These are phyloP conservation scores for Zonotrichia leucophrys DNA, from an alignment of 2,113 vertebrate genomes.

Conservation along the genomic window DNA sequence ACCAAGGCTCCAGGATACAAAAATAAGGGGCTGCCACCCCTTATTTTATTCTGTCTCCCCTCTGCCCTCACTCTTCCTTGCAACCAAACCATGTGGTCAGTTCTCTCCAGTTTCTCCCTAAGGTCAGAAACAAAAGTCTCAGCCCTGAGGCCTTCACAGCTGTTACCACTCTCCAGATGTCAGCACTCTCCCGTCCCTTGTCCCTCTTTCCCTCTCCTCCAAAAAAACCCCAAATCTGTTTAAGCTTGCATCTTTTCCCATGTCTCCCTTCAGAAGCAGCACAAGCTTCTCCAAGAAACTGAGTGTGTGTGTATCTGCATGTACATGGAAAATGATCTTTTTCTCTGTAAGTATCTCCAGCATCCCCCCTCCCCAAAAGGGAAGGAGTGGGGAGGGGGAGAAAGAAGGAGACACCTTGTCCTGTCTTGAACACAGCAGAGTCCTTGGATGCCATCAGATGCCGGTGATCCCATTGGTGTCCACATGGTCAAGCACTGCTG, in stretches of 20 bases:
- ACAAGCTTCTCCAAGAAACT: not conserved
- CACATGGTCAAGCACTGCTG: not conserved
- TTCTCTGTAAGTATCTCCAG: not conserved
- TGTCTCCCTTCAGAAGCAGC: not conserved
- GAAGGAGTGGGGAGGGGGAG: rapidly evolving
- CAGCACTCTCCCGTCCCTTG: not conserved
- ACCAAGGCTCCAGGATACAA: not conserved
- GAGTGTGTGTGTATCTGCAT: not conserved
- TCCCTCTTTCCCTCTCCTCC: not conserved
- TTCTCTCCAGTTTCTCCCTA: slow-evolving; percentile 46
- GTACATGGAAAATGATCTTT: not conserved
- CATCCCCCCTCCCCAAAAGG: not conserved
- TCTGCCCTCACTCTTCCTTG: not conserved
- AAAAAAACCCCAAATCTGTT: not conserved
- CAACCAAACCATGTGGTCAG: slow-evolving; percentile 35
- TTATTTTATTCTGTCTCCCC: not conserved
- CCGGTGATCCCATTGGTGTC: not conserved
- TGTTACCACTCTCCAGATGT: slow-evolving; percentile 53
- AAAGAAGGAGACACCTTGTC: not conserved
- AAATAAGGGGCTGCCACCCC: not conserved
- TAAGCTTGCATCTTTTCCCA: not conserved
- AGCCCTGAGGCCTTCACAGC: slow-evolving; percentile 10
- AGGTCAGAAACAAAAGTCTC: slow-evolving; percentile 42
- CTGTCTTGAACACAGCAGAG: not conserved
- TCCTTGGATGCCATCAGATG: not conserved